Conservation (phyloP, 1,140 invertebrate species). For the Tribolium castaneum region DNA sequence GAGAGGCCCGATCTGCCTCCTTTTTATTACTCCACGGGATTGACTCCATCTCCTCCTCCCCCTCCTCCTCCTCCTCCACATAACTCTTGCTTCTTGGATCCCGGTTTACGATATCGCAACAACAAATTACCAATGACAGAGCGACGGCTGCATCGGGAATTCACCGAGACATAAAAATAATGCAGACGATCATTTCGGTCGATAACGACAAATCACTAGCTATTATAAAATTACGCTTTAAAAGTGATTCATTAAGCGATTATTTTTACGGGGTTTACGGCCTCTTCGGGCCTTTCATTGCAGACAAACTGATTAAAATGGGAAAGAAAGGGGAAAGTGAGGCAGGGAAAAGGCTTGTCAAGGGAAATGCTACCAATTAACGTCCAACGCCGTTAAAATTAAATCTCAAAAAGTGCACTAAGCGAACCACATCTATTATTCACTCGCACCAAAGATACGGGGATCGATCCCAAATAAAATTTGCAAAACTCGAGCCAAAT, state of each 20-base stretch:
- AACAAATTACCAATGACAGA: slow-evolving; percentile 19
- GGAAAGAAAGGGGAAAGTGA: slow-evolving; percentile 12
- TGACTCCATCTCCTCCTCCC: slow-evolving; percentile 2
- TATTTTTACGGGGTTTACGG: slow-evolving; percentile 15
- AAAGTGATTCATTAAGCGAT: slow-evolving; percentile 20
- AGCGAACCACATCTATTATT: background rate
- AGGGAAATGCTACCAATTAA: slow-evolving; percentile 24
- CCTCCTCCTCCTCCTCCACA: background rate
- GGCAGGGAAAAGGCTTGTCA: slow-evolving; percentile 5
- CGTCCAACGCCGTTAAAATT: slow-evolving; percentile 24
- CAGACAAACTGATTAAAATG: slow-evolving; percentile 23
- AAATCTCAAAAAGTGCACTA: slow-evolving; percentile 32
- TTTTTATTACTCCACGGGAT: slow-evolving; percentile 60
- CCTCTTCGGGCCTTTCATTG: slow-evolving; percentile 18
- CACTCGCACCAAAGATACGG: slow-evolving; percentile 38
- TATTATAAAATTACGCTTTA: background rate
- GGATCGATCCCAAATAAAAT: slow-evolving; percentile 7
- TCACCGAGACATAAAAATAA: background rate
- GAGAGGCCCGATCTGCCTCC: slow-evolving; percentile 51
- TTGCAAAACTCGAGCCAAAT: background rate
- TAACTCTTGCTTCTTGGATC: background rate
- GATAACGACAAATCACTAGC: background rate
- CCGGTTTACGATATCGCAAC: slow-evolving; percentile 1
- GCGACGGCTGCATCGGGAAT: background rate
- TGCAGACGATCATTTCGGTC: background rate